A percentile compares a stretch with the other conserved stretches of the same genome.
These are phyloP conservation scores for Centruroides vittatus DNA, from an alignment of 1,140 invertebrate species.

Conservation along the genomic window DNA sequence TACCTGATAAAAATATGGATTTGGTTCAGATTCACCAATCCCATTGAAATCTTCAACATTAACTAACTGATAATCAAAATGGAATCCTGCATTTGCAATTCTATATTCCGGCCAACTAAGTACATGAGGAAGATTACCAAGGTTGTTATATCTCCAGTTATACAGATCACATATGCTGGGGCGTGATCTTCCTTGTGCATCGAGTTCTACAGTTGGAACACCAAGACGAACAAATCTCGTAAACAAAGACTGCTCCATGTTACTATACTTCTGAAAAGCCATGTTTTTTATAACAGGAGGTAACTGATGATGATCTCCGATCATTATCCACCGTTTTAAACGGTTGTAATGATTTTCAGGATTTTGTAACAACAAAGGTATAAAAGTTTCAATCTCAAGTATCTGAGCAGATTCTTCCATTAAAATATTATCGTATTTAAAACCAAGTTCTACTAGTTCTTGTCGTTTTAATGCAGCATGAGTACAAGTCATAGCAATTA, in stretches of 20 bases:
- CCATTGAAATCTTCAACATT: conserved; percentile 97
- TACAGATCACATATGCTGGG: conserved; percentile 87
- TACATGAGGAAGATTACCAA: conserved; percentile 86
- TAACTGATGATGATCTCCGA: conserved; percentile 97
- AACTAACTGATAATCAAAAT: conserved; percentile 87
- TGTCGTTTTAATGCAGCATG: conserved; percentile 94
- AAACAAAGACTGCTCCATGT: conserved; percentile 99
- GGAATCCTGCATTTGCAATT: conserved; percentile 75
- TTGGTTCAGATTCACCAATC: conserved; percentile 91
- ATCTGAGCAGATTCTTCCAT: conserved; percentile 99
- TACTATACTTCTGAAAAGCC: conserved; percentile 99
- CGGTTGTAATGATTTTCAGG: conserved; percentile 90
- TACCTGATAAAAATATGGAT: conserved; percentile 95
- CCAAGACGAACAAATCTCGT: conserved; percentile 89
- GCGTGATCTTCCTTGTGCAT: conserved; percentile 90
- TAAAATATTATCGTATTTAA: conserved; percentile 96
- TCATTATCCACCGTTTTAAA: conserved; percentile 99
- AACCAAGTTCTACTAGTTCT: conserved; percentile 88
- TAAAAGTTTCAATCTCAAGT: conserved; percentile 98
- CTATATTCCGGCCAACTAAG: conserved; percentile 65
- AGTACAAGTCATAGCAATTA: conserved; percentile 99
- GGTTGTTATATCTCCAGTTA: conserved; percentile 92
- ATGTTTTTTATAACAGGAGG: conserved; percentile 99
- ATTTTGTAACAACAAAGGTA: conserved; percentile 92
- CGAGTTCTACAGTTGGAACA: conserved; percentile 91